These are phyloP conservation scores for Antigone vipio DNA, from an alignment of 2,113 vertebrate species.

Conservation along the genomic window DNA sequence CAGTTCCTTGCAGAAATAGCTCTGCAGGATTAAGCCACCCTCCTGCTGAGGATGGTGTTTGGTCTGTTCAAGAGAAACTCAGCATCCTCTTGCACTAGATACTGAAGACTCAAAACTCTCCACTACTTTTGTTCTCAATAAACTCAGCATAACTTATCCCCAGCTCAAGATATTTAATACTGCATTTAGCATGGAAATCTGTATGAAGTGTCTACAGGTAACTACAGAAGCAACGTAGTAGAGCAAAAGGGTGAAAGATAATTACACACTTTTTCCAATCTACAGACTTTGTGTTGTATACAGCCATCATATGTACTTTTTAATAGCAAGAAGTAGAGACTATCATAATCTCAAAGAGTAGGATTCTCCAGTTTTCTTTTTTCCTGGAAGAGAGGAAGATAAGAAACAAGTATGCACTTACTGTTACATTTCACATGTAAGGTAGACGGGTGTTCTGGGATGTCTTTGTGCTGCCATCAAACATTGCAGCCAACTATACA, in stretches of 20 bases:
- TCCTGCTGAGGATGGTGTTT: accelerated
- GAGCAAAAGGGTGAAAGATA: not conserved
- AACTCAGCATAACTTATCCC: not conserved
- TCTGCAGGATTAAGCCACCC: not conserved
- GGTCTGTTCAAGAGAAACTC: not conserved
- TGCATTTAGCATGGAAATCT: not conserved
- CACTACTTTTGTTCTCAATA: not conserved
- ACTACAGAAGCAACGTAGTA: not conserved
- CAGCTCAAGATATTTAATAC: not conserved
- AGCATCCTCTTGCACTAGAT: not conserved
- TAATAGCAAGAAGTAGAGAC: not conserved
- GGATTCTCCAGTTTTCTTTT: not conserved
- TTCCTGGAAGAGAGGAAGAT: not conserved
- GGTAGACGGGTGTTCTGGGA: not conserved
- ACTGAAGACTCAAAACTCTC: not conserved
- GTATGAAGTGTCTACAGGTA: not conserved
- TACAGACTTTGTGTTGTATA: not conserved
- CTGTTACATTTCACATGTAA: not conserved
- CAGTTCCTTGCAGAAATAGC: not conserved
- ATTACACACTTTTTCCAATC: not conserved
- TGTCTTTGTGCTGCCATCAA: not conserved
- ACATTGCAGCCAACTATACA: not conserved
- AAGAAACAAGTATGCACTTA: not conserved
- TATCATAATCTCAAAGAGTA: not conserved
- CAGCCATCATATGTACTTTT: not conserved